Evolutionary conservation across 2,113 vertebrate genomes (phyloP), one percentile per base, ranked within the genome.

Genomic region (Morone chrysops): DNA sequence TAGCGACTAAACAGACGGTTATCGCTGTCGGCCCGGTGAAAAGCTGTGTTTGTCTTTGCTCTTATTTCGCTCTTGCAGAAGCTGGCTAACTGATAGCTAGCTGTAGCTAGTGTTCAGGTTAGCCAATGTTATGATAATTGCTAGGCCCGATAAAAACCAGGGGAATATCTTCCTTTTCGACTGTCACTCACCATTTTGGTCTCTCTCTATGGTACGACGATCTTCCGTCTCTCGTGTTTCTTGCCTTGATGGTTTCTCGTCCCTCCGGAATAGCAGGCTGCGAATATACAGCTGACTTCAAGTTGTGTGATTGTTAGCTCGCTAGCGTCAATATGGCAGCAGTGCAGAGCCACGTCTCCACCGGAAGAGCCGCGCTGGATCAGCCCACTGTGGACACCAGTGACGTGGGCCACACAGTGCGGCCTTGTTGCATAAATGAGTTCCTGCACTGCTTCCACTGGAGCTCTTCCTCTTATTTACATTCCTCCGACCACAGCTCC

Each of bases 321-420:
- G 89, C 73, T 81, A 88, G 89, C 89, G 89, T 92, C 89, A 94
- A 93, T 93, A 94, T 94, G 94, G 92, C 93, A 92, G 92, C 92
- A 79, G 87, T 3, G 10, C 89, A 92, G 92, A 94, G 94, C 94
- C 94, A 94, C 94, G 94, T 94, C 92, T 94, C 91, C 92, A 93
- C 92, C 93, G 92, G 94, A 94, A 94, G 90, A 53, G 81, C 80
- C 16, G 89, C 87, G 61, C 17, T 31, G 20, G 92, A 80, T 47
- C 91, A 16, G 83, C 90, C 90, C 91, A 90, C 90, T 22, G 86
- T 61, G 59, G 38, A 87, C 82, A 87, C 81, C 81, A 69, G 4
- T 94, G 93, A 94, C 92, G 91, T 94, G 89, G 84, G 69, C 57
- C 25, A 72, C 45, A 67, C 78, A 75, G 56, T 86, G 57, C 68